Percentiles rank a stretch among this genome's conserved stretches.
These are phyloP conservation scores for Phyllostomus discolor DNA, from an alignment of 2,113 vertebrate species.

Conservation along the genomic window DNA sequence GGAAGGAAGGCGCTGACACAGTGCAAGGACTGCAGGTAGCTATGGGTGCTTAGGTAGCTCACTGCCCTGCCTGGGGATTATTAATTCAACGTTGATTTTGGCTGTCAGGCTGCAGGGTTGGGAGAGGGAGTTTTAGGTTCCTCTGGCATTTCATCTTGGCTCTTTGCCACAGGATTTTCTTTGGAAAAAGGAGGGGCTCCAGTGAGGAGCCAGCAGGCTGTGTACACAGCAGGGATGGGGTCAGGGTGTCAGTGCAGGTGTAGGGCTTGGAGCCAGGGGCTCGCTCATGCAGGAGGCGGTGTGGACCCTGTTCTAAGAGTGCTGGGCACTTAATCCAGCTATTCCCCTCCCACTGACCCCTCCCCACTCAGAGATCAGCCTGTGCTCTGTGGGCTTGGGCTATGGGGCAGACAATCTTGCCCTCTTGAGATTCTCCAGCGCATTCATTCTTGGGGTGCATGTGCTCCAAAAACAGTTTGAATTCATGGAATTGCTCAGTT, in stretches of 20 bases:
- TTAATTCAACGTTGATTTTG: background rate
- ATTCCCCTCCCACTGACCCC: background rate
- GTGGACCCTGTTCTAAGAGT: background rate
- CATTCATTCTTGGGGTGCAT: background rate
- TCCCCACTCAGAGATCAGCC: background rate
- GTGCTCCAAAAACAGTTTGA: background rate
- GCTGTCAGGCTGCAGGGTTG: background rate
- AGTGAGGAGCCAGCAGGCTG: background rate
- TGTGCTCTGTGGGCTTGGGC: background rate
- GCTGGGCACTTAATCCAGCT: background rate
- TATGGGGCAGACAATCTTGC: background rate
- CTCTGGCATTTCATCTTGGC: background rate
- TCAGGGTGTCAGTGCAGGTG: constrained; percentile 78
- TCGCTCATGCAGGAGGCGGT: background rate
- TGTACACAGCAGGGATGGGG: constrained; percentile 42
- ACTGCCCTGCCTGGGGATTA: background rate
- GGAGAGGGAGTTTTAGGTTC: background rate
- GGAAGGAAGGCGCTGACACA: background rate
- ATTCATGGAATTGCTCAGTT: background rate
- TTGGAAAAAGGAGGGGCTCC: background rate
- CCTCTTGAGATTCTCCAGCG: background rate
- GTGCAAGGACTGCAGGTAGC: background rate
- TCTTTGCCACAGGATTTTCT: background rate
- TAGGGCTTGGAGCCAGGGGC: constrained; percentile 55
- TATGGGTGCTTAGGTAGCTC: background rate